Evolutionary conservation across 2,113 vertebrate genomes (phyloP), one percentile per base, ranked within the genome.

Genomic region (Hydrolagus affinis): DNA sequence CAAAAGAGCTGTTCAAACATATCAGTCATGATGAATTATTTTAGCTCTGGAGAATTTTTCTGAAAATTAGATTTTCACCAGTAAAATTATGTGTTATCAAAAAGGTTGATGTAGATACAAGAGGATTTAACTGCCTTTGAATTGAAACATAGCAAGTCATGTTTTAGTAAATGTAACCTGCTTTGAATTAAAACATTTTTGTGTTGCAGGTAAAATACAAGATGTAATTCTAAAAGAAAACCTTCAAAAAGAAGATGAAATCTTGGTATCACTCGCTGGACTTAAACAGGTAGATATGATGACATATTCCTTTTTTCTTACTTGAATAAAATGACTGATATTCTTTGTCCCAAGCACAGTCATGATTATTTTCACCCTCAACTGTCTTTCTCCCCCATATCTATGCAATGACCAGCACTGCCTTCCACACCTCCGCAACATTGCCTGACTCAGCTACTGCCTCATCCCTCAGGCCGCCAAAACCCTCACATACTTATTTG

Each of bases 191-290:
- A 85, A 70, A 21, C 86, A 70, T 85, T 89, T 88, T 70, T 87
- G 1, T 88, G 17, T 91, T 90, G 86, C 89, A 99, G 98, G 95
- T 88, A 97, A 97, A 91, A 99, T 99, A 92, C 98, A 99, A 89
- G 97, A 98, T 87, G 96, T 98, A 73, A 97, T 99, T 89, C 90
- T 99, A 83, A 94, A 98, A 89, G 97, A 99, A 89, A 94, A 92
- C 88, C 87, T 99, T 89, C 93, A 97, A 89, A 99, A 98, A 90
- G 98, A 99, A 90, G 98, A 99, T 87, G 95, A 98, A 90, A 96
- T 99, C 85, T 91, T 99, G 77, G 96, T 99, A 88, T 97, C 98
- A 1, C 91, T 99, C 88, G 98, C 98, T 88, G 97, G 97, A 89
- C 92, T 99, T 85, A 99, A 99, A 87, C 98, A 99, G 95, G 98